Evolutionary conservation across 2,113 vertebrate genomes (phyloP), one percentile per base, ranked within the genome.

Genomic region (Spea multiplicata): DNA sequence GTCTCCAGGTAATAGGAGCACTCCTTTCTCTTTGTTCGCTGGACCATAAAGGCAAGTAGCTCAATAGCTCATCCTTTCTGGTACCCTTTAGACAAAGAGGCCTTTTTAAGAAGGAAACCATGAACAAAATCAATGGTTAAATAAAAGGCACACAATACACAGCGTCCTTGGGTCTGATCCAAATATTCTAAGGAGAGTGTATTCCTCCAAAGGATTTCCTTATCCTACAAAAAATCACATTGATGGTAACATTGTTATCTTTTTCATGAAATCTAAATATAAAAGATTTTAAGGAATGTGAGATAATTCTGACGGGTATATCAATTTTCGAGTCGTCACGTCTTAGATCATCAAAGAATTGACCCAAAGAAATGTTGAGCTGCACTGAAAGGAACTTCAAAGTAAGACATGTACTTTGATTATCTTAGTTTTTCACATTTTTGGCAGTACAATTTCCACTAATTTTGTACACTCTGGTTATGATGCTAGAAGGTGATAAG

Each of bases 1-100:
- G 86, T 89, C 91, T 87, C 70, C 89, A 91, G 90, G 91, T 95
- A 93, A 93, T 85, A 85, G 74, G 71, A 83, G 82, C 3, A 73
- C 72, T 84, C 85, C 73, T 83, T 89, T 91, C 82, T 86, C 83
- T 88, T 86, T 89, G 85, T 71, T 87, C 81, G 85, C 7, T 3
- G 14, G 83, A 76, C 86, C 82, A 67, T 85, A 81, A 88, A 83
- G 83, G 84, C 86, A 88, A 89, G 72, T 81, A 72, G 85, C 84
- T 92, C 88, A 84, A 83, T 87, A 86, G 84, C 82, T 88, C 86
- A 83, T 87, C 85, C 75, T 87, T 84, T 87, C 82, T 86, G 80
- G 44, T 84, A 80, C 81, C 66, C 84, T 80, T 12, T 70, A 87
- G 84, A 94, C 91, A 94, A 94, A 92, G 74, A 81, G 75, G 64